Conservation (phyloP, 2,888 invertebrate genomes). For the Napeogenes inachia region DNA sequence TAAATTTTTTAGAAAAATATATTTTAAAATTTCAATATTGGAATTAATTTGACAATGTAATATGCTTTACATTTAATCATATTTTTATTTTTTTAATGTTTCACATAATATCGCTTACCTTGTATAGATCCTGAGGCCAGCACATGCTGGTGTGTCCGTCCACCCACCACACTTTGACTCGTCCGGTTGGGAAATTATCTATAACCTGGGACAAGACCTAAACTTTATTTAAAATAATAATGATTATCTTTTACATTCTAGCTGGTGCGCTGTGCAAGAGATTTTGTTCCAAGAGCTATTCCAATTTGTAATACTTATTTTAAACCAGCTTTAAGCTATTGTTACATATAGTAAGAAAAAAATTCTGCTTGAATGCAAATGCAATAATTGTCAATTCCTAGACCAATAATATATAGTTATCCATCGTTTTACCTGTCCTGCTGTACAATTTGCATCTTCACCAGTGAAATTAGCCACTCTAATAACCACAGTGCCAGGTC, state of each 20-base stretch:
- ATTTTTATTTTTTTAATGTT: background rate
- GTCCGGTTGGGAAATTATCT: conserved; percentile 91
- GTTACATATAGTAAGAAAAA: no score
- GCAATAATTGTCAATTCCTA: no score
- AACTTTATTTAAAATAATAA: conserved; percentile 5
- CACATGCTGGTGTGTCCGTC: conserved; percentile 90
- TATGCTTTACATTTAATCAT: no score
- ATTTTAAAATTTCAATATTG: no score
- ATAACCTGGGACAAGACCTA: conserved; percentile 72
- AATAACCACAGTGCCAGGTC: conserved; percentile 94
- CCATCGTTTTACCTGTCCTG: conserved; percentile 83
- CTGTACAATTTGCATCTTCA: conserved; percentile 83
- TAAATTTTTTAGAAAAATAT: no score
- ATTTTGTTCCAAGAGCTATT: no score
- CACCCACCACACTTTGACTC: conserved; percentile 95
- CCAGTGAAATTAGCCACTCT: conserved; percentile 88
- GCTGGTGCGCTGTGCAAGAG: no score
- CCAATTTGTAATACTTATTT: no score
- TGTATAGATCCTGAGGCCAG: conserved; percentile 94
- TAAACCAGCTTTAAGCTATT: no score
- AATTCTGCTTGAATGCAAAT: no score
- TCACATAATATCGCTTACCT: conserved; percentile 52
- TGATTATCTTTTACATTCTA: background rate
- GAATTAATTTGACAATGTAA: no score
- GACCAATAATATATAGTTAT: no score